Evolutionary conservation across 2,797 vertebrate species (phyloP).

Genomic region (Sebastes matsubarae): DNA sequence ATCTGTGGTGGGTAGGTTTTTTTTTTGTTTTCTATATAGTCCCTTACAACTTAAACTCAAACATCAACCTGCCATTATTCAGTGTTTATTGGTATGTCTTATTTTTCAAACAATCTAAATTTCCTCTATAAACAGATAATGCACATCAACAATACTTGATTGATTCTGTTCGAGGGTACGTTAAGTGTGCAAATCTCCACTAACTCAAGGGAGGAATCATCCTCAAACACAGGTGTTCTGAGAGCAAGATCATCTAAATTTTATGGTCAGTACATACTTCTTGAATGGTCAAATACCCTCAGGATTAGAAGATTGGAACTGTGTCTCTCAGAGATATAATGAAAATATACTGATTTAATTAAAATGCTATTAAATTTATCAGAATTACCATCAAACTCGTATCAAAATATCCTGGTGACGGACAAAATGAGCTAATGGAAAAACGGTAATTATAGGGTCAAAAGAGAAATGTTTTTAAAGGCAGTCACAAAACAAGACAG

Average conservation of each 20-base stretch:
- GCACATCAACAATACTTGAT: background rate
- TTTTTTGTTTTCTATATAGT: background rate
- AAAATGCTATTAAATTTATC: background rate
- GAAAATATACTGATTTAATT: background rate
- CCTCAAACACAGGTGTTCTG: background rate
- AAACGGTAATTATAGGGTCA: background rate
- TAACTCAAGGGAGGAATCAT: background rate
- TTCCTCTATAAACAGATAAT: background rate
- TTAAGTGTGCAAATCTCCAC: background rate
- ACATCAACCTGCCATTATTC: background rate
- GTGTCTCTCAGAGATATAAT: background rate
- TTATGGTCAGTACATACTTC: background rate
- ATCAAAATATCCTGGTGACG: background rate
- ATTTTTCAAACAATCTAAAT: background rate
- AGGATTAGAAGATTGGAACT: background rate
- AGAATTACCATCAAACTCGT: background rate
- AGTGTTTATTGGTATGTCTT: background rate
- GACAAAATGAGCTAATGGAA: background rate
- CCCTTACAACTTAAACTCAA: background rate
- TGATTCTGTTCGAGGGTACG: too few species aligned
- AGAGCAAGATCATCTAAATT: background rate
- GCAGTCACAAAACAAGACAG: constrained; percentile 1
- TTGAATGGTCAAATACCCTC: background rate
- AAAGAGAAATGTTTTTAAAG: background rate
- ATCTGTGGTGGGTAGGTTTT: background rate